Evolutionary conservation across 92 coral and sea anemone genomes (phyloP), one percentile per base, ranked within the genome.

Genomic region (Desmophyllum pertusum): DNA sequence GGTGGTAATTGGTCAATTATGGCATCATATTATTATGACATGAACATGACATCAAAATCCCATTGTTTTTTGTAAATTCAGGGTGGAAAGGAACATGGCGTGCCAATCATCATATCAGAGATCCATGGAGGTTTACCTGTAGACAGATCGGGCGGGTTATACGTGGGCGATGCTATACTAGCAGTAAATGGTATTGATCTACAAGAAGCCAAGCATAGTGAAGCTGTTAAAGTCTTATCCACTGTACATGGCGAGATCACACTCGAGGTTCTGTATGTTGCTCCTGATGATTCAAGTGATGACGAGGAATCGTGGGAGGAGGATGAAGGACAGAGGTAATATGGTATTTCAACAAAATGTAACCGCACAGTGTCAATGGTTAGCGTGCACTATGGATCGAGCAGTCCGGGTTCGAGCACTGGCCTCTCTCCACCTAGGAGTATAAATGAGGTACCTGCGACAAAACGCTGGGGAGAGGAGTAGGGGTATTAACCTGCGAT

Each of bases 51-150:
- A n/a, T n/a, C n/a, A n/a, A n/a, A n/a, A n/a, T n/a, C n/a, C n/a
- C n/a, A n/a, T 42, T 38, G 29, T 63, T 65, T 10, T 63, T 43
- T 70, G 61, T 9, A 65, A 18, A n/a, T n/a, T 51, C 72, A 97
- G 99, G 99, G 99, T 40, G 99, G 99, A 38, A 94, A 94, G 68
- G 99, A 96, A 52, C 99, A 96, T 81, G 99, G 98, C 52, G 99
- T 96, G n/a, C 99, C 99, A 30, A 96, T 96, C 43, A 87, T 96
- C 30, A 86, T 96, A 68, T 96, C 99, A 8, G 99, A 96, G 80
- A 96, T 96, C 84, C 99, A 96, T 52, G 94, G 93, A 43, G 98
- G 97, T 29, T 84, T 96, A 65, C 99, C 99, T 0, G 99, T 97
- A 19, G 87, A 92, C 70, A 78, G 99, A 67, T 89, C 94, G 29